phyloP scores from a whole-genome alignment of 2,888 invertebrate genomes.

The Cephus runcator region DNA sequence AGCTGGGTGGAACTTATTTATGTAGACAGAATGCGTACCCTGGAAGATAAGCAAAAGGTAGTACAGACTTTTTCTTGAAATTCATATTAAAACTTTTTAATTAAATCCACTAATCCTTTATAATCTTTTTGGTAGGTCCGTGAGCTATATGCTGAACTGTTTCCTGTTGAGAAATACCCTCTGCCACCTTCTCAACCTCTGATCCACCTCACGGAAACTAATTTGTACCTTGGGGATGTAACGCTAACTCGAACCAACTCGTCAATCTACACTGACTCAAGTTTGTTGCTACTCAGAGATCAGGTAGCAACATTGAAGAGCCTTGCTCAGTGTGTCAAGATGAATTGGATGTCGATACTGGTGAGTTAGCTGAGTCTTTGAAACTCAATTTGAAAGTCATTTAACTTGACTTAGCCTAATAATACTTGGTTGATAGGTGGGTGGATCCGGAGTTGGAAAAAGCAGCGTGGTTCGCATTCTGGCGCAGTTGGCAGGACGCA shows the following conservation, averaged over 20 bases:
- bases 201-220: conserved; percentile 70
- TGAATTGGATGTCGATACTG: conserved; percentile 93
- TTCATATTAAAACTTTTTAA: conserved; percentile 5
- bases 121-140: conserved; percentile 45
- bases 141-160: conserved; percentile 65
- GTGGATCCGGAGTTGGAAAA: conserved; percentile 83
- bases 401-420: not conserved
- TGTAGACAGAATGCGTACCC: conserved; percentile 85
- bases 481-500: conserved; percentile 79
- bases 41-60: conserved; percentile 80
- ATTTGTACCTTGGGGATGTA: conserved; percentile 76
- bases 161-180: conserved; percentile 65
- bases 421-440: conserved; percentile 68
- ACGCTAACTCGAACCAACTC: conserved; percentile 64
- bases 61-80: conserved; percentile 3
- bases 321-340: conserved; percentile 85
- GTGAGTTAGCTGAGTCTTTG: conserved; percentile 66
- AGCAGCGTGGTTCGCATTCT: conserved; percentile 80
- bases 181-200: conserved; percentile 67
- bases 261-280: conserved; percentile 59
- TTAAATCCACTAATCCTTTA: not conserved
- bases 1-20: conserved; percentile 84
- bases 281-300: conserved; percentile 66
- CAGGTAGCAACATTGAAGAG: conserved; percentile 80
- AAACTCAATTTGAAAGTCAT: not conserved